A percentile compares a stretch with the other conserved stretches of the same genome.
Evolutionary conservation across 2,888 invertebrate genomes (phyloP).

Genomic region (Malthinus flaveolus): DNA sequence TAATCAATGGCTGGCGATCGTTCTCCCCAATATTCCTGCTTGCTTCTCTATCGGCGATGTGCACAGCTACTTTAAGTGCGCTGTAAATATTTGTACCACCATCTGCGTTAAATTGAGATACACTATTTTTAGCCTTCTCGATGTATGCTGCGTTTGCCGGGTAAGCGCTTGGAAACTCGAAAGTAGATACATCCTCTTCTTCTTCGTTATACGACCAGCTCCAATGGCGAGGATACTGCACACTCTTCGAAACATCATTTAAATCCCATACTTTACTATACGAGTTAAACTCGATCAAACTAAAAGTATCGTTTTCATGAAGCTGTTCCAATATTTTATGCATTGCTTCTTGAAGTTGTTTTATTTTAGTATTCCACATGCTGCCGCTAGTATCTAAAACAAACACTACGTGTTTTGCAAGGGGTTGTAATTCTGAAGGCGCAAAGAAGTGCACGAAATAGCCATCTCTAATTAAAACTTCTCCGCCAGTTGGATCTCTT

Average conservation of each 20-base stretch:
- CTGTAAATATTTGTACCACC: slow-evolving; percentile 72
- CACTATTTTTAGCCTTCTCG: neutral
- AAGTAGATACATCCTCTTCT: neutral
- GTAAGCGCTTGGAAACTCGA: neutral
- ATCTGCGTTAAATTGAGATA: slow-evolving; percentile 21
- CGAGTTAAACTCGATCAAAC: slow-evolving; percentile 68
- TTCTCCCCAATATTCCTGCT: slow-evolving; percentile 29
- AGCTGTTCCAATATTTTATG: slow-evolving; percentile 65
- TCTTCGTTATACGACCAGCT: neutral
- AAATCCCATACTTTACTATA: slow-evolving; percentile 59
- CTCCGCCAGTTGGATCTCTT: slow-evolving; percentile 61
- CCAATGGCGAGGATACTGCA: slow-evolving; percentile 30
- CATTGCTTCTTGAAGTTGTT: slow-evolving; percentile 71
- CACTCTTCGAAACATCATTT: slow-evolving; percentile 52
- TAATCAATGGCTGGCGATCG: slow-evolving; percentile 62
- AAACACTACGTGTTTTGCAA: slow-evolving; percentile 71
- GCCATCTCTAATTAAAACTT: slow-evolving; percentile 66
- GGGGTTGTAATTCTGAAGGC: slow-evolving; percentile 61
- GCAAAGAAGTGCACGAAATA: slow-evolving; percentile 79
- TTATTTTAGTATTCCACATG: slow-evolving; percentile 69
- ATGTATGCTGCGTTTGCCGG: neutral
- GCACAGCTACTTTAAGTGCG: slow-evolving; percentile 61
- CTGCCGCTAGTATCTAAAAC: slow-evolving; percentile 78
- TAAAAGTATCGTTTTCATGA: slow-evolving; percentile 66
- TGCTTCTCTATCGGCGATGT: slow-evolving; percentile 41